These are phyloP conservation scores for Oreochromis spilurus DNA, from an alignment of 2,113 vertebrate species.

Conservation along the genomic window DNA sequence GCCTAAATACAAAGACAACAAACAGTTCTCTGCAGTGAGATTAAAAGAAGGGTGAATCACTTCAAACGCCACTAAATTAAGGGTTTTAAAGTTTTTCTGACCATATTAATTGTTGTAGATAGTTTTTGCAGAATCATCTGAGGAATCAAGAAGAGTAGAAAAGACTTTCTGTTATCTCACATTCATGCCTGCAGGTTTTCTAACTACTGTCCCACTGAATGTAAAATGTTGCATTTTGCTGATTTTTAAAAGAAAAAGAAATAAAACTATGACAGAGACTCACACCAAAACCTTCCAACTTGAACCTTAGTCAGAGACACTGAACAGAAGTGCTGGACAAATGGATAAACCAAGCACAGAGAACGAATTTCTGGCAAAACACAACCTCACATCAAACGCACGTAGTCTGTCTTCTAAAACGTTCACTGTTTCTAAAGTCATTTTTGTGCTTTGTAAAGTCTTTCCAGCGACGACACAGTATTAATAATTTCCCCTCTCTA, in stretches of 20 bases:
- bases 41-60: neutral
- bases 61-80: neutral
- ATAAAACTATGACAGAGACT: neutral
- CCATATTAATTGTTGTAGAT: neutral
- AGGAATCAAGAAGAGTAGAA: neutral
- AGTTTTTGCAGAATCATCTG: accelerated
- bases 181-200: neutral
- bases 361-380: neutral
- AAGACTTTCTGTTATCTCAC: neutral
- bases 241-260: neutral
- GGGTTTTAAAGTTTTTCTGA: neutral
- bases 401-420: neutral
- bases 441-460: neutral
- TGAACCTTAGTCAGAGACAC: neutral
- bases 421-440: neutral
- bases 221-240: neutral
- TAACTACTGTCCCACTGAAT: neutral
- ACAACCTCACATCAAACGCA: neutral
- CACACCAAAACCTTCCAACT: neutral
- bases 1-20: neutral
- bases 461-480: neutral
- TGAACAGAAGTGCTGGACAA: neutral
- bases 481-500: neutral
- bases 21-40: neutral
- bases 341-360: neutral